Base-by-base conservation (phyloP, 2,113 vertebrate genomes). In the Macquaria ambigua region DNA sequence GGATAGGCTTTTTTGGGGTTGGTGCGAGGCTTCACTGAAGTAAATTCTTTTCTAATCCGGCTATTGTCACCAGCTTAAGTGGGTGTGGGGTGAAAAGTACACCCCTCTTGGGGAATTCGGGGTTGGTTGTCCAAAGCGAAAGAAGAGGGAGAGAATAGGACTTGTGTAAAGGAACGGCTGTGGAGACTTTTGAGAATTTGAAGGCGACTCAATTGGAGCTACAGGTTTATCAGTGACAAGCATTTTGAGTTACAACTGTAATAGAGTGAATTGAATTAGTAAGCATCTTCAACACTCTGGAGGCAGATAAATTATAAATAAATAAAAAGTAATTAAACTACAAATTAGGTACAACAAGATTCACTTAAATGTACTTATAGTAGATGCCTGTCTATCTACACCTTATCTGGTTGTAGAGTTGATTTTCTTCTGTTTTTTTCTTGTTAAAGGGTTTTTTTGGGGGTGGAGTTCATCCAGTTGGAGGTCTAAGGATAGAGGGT, bases 11-110 rank as follows among this genome's bases (percentile, higher is more conserved):
- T 95, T 96, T 96, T 94, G 93, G 95, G 96, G 95, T 75, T 95
- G 95, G 95, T 96, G 87, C 94, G 93, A 96, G 95, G 97, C 95
- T 95, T 91, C 95, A 94, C 95, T 96, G 96, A 95, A 97, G 97
- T 98, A 97, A 98, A 98, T 97, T 98, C 97, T 91, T 97, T 95
- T 96, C 96, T 99, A 99, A 99, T 99, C 98, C 98, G 81, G 91
- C 97, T 97, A 97, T 99, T 99, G 98, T 99, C 94, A 96, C 94
- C 93, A 93, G 96, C 95, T 97, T 99, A 99, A 99, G 98, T 97
- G 97, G 97, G 96, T 97, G 97, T 96, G 96, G 96, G 97, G 96
- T 96, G 97, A 97, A 97, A 97, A 97, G 97, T 96, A 97, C 97
- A 96, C 95, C 94, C 94, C 95, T 97, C 97, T 96, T 95, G 96